Percentiles rank a stretch among this genome's conserved stretches.
Evolutionary conservation across 2,797 vertebrate species (phyloP).

Genomic region (Gymnothorax javanicus): DNA sequence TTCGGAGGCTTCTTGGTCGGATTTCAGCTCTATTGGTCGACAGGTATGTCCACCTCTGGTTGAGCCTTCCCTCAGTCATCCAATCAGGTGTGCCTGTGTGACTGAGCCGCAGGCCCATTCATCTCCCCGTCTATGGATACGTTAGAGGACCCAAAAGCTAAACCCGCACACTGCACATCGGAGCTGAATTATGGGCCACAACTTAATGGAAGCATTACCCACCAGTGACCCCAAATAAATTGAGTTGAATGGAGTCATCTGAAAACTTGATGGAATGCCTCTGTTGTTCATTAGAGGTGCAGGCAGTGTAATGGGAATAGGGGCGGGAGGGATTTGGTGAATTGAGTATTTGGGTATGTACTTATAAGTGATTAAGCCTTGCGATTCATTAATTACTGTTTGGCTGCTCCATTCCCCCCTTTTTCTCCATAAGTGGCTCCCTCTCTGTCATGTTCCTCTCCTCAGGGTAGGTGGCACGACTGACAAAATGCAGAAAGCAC

Average conservation of each 20-base stretch:
- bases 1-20: background rate
- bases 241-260: conserved; percentile 7
- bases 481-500: background rate
- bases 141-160: background rate
- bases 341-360: background rate
- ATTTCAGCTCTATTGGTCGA: background rate
- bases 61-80: background rate
- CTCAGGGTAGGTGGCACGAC: background rate
- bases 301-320: conserved; percentile 16
- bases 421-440: too few relatives aligned
- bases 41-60: background rate
- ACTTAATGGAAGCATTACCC: conserved; percentile 27
- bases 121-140: background rate
- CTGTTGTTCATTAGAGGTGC: conserved; percentile 29
- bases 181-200: conserved; percentile 19
- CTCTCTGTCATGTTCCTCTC: background rate
- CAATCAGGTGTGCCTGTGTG: background rate
- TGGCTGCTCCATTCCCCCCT: background rate
- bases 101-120: background rate
- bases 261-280: conserved; percentile 17
- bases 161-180: conserved; percentile 7
- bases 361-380: background rate
- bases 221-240: conserved; percentile 15
- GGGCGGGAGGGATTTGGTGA: background rate
- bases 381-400: conserved; percentile 10